These are phyloP conservation scores for Salvelinus fontinalis DNA, from an alignment of 2,113 vertebrate species.

Conservation along the genomic window DNA sequence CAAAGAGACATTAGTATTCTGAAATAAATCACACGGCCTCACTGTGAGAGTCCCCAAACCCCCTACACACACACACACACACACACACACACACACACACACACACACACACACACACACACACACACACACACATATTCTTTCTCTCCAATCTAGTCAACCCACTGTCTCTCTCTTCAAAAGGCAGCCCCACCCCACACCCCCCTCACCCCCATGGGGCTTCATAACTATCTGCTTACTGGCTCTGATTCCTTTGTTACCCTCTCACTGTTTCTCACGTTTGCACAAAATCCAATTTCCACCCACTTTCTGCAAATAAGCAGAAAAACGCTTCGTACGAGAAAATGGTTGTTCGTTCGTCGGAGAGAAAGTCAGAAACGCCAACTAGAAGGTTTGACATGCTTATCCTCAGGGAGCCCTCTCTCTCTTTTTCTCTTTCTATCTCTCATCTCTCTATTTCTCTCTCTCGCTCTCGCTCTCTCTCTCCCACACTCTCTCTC, in stretches of 20 bases:
- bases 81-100: neutral
- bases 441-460: conserved; percentile 55
- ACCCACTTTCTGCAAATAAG: conserved; percentile 68
- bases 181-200: conserved; percentile 38
- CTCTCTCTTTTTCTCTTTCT: conserved; percentile 55
- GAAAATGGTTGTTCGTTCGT: conserved; percentile 60
- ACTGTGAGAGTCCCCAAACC: conserved; percentile 64
- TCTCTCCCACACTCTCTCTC: neutral
- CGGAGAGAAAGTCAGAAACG: conserved; percentile 63
- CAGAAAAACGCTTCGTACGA: conserved; percentile 71
- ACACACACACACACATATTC: conserved; percentile 21
- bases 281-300: conserved; percentile 59
- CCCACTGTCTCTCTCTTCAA: conserved; percentile 60
- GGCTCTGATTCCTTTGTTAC: conserved; percentile 67
- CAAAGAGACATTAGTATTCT: conserved; percentile 76
- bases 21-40: conserved; percentile 73
- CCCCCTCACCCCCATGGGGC: conserved; percentile 64
- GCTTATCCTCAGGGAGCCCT: conserved; percentile 54
- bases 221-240: conserved; percentile 68
- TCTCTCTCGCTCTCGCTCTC: conserved; percentile 49
- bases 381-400: conserved; percentile 69
- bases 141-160: neutral
- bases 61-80: conserved; percentile 49
- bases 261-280: conserved; percentile 65
- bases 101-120: neutral